phyloP scores from a whole-genome alignment of 2,113 vertebrate genomes.

The Callipepla squamata region DNA sequence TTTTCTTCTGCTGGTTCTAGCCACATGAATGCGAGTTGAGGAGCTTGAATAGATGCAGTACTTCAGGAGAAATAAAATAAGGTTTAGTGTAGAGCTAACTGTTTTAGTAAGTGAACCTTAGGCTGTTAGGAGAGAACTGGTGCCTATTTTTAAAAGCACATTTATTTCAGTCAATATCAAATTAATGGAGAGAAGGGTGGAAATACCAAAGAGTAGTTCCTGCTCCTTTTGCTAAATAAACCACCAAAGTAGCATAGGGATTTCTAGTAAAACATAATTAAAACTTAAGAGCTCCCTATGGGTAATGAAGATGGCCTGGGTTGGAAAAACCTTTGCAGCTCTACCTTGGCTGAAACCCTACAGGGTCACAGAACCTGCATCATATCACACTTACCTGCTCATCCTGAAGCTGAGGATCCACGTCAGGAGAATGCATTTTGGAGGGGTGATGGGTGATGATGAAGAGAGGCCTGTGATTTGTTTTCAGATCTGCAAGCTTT shows the following conservation, averaged over 20 bases:
- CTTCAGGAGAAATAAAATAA: background rate
- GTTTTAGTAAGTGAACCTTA: background rate
- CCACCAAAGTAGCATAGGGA: background rate
- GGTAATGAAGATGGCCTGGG: background rate
- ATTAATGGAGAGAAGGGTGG: background rate
- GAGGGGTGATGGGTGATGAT: background rate
- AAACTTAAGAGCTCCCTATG: background rate
- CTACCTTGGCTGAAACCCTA: background rate
- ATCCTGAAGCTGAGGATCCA: background rate
- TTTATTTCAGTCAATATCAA: background rate
- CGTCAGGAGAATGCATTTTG: background rate
- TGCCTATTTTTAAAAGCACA: background rate
- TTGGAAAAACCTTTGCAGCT: background rate
- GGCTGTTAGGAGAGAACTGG: background rate
- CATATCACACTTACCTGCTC: fast-evolving
- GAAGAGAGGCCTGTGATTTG: background rate
- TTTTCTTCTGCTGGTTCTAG: background rate
- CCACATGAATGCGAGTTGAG: background rate
- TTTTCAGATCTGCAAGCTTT: background rate
- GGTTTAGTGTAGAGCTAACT: background rate
- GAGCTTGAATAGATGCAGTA: background rate
- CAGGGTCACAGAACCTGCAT: background rate
- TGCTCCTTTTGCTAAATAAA: conserved; percentile 10
- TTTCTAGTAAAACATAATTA: background rate
- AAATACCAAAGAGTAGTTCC: background rate